Conservation (phyloP, 2,113 vertebrate species). For the Todiramphus chloris region DNA sequence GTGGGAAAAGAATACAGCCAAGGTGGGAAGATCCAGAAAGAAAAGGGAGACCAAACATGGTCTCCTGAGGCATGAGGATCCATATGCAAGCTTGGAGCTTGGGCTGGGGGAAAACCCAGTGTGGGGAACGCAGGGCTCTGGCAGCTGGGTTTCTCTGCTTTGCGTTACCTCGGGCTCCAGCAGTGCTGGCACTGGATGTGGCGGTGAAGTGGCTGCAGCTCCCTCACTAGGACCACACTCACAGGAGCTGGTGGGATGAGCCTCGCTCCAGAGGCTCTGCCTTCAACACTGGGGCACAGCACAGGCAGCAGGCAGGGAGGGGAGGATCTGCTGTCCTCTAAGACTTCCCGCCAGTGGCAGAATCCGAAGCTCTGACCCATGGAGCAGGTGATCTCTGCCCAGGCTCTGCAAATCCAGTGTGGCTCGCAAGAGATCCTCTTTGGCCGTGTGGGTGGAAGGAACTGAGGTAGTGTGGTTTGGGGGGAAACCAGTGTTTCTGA, state of each 20-base stretch:
- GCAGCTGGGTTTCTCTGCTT: background rate
- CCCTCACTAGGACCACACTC: accelerated
- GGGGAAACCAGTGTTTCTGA: background rate
- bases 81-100: accelerated
- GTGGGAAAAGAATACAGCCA: background rate
- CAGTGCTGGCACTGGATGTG: accelerated
- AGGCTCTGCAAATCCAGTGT: accelerated
- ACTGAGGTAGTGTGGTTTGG: background rate
- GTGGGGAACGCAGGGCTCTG: background rate
- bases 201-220: background rate
- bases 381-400: background rate
- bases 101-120: accelerated
- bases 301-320: background rate
- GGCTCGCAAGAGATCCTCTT: background rate
- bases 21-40: background rate
- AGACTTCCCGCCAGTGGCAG: accelerated
- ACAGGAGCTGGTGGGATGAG: background rate
- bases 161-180: background rate
- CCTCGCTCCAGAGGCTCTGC: background rate
- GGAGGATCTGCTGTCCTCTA: background rate
- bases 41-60: accelerated
- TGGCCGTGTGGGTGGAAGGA: background rate
- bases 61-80: background rate
- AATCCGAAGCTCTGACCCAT: accelerated
- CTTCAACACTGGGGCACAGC: background rate